Evolutionary conservation across 2,888 invertebrate genomes (phyloP).

Genomic region (Bombylius discolor): DNA sequence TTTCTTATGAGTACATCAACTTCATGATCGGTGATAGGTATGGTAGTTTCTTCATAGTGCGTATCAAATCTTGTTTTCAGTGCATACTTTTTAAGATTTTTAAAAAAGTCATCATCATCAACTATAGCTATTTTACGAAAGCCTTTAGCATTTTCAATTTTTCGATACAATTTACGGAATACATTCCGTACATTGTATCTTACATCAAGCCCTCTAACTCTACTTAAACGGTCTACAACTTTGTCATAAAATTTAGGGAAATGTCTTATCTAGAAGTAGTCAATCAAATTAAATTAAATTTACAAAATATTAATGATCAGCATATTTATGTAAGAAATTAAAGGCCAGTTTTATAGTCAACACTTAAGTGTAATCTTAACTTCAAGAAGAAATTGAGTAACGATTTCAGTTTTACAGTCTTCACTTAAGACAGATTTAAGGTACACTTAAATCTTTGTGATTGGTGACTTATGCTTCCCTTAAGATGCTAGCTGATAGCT

Average conservation of each 20-base stretch:
- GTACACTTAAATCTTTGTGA: no score
- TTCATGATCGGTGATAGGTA: constrained; percentile 6
- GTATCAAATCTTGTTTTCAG: constrained; percentile 4
- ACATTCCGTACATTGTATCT: constrained; percentile 4
- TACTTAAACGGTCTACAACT: neutral
- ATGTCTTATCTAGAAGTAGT: constrained; percentile 9
- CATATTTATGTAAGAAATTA: no score
- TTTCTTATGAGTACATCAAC: constrained; percentile 9
- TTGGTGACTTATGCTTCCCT: no score
- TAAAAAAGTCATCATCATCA: constrained; percentile 9
- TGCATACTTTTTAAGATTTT: constrained; percentile 3
- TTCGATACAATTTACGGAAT: constrained; percentile 13
- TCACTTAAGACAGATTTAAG: no score
- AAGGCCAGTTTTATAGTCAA: no score
- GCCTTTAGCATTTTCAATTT: constrained; percentile 13
- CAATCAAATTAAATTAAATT: neutral
- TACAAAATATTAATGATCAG: no score
- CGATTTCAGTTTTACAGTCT: no score
- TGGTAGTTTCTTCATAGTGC: constrained; percentile 10
- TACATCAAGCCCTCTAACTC: neutral
- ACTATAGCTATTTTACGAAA: constrained; percentile 7
- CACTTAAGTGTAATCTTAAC: no score
- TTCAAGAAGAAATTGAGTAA: no score
- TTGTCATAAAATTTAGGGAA: constrained; percentile 11
- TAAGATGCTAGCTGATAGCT: no score